These are phyloP conservation scores for Aselliscus stoliczkanus DNA, from an alignment of 2,797 vertebrate genomes.

Conservation along the genomic window DNA sequence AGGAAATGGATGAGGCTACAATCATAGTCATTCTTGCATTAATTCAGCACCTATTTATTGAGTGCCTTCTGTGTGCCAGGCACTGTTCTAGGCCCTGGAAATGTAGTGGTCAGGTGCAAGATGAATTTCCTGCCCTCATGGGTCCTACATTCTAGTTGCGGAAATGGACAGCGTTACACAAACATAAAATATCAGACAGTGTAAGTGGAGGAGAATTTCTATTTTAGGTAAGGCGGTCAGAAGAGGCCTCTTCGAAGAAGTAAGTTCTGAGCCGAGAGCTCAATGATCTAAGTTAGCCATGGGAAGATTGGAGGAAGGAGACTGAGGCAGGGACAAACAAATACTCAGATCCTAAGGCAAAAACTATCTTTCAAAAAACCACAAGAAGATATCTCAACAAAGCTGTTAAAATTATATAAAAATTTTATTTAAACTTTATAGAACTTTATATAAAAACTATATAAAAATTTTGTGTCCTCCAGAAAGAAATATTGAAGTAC, in stretches of 20 bases:
- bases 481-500: background rate
- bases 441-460: background rate
- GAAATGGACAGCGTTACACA: background rate
- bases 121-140: background rate
- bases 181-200: background rate
- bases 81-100: background rate
- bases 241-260: background rate
- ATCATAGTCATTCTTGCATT: background rate
- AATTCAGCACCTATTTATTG: background rate
- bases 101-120: background rate
- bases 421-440: too few species aligned
- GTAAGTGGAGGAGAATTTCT: background rate
- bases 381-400: background rate
- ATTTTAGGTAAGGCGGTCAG: background rate
- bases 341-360: background rate
- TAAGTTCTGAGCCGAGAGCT: background rate
- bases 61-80: accelerated
- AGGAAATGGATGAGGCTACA: accelerated
- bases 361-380: background rate
- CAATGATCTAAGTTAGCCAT: background rate
- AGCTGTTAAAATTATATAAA: background rate
- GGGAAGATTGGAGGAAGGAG: background rate
- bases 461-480: background rate
- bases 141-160: background rate
- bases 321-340: background rate